Conservation (phyloP, 2,113 vertebrate genomes). For the Ceyx melanurus region DNA sequence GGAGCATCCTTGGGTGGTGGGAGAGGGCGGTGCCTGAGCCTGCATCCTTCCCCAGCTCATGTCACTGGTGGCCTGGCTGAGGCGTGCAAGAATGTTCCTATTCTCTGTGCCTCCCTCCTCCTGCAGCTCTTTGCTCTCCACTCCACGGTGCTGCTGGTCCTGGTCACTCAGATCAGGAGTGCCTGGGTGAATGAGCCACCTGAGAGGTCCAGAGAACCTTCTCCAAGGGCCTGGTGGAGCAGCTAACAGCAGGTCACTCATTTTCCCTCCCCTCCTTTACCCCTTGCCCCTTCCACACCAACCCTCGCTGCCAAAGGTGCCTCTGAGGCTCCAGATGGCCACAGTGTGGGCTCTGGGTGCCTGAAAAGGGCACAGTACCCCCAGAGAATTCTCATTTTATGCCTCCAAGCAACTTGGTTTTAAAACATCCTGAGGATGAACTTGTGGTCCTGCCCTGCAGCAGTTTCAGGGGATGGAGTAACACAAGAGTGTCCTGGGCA, state of each 20-base stretch:
- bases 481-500: too few species aligned
- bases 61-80: neutral
- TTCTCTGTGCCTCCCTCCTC: neutral
- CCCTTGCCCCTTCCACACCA: neutral
- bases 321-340: neutral
- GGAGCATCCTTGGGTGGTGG: neutral
- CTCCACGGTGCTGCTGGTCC: neutral
- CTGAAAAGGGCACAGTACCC: neutral
- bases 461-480: accelerated
- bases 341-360: neutral
- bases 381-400: neutral
- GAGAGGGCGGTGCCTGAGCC: neutral
- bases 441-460: neutral
- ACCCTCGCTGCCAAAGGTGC: neutral
- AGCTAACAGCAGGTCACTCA: neutral
- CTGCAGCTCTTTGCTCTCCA: neutral
- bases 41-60: neutral
- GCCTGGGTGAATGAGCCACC: accelerated
- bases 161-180: neutral
- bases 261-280: neutral
- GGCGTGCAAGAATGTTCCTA: accelerated
- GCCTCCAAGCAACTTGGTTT: accelerated
- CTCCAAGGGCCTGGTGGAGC: neutral
- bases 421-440: neutral
- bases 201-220: neutral